Evolutionary conservation across 2,797 vertebrate genomes (phyloP).

Genomic region (Silurus aristotelis): DNA sequence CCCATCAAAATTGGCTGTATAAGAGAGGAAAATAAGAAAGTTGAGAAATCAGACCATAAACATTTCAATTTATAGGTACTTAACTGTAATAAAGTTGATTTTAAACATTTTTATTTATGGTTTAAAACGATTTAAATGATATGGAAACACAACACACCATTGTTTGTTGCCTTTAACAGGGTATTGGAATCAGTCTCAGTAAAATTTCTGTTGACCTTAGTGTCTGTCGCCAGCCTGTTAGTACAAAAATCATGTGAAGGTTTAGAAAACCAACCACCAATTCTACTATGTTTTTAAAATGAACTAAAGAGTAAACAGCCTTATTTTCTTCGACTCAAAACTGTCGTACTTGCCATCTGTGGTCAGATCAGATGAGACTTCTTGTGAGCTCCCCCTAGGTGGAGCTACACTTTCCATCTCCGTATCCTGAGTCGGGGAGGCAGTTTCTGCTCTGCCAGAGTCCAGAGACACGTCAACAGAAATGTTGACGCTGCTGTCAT

Average conservation of each 20-base stretch:
- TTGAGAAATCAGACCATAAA: neutral
- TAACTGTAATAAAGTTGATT: neutral
- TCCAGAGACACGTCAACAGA: slow-evolving; percentile 69
- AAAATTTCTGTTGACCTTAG: slow-evolving; percentile 35
- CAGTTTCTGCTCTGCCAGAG: slow-evolving; percentile 61
- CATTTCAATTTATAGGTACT: neutral
- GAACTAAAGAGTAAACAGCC: neutral
- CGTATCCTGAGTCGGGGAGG: slow-evolving; percentile 64
- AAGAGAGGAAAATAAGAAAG: slow-evolving; percentile 20
- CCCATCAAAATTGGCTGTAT: slow-evolving; percentile 19
- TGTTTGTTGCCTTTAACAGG: slow-evolving; percentile 17
- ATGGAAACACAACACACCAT: slow-evolving; percentile 29
- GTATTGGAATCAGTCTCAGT: neutral
- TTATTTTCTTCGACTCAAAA: slow-evolving; percentile 33
- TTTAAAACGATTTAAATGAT: neutral
- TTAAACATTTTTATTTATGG: neutral
- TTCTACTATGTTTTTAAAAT: slow-evolving; percentile 4
- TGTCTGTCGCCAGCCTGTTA: slow-evolving; percentile 63
- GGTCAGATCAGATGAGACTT: slow-evolving; percentile 78
- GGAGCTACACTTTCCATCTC: slow-evolving; percentile 61
- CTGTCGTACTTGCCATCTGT: slow-evolving; percentile 89
- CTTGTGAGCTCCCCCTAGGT: slow-evolving; percentile 67
- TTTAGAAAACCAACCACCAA: slow-evolving; percentile 38
- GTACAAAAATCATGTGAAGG: slow-evolving; percentile 50
- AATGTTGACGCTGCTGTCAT: slow-evolving; percentile 63